Conservation (phyloP, 2,113 vertebrate species). For the Orientallactaga bullata region DNA sequence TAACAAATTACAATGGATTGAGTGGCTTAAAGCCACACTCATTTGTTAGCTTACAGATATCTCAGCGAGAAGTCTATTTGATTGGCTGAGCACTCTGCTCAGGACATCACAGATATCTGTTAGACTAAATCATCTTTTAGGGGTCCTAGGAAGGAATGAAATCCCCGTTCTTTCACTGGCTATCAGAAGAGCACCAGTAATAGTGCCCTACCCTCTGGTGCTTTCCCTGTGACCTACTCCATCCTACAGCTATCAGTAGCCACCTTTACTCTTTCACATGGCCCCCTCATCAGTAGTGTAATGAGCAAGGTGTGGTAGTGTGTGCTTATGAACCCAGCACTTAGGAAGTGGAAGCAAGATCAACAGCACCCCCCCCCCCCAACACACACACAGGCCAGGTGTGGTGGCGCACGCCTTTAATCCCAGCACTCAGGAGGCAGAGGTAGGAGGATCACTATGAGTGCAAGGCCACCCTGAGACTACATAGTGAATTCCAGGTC, state of each 20-base stretch:
- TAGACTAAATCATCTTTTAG: constrained; percentile 28
- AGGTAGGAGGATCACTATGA: neutral
- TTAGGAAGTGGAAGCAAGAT: neutral
- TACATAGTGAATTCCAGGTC: neutral
- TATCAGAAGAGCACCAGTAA: neutral
- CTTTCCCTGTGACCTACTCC: neutral
- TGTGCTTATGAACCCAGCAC: neutral
- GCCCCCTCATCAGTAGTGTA: neutral
- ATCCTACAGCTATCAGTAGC: neutral
- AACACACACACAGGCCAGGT: too few species aligned
- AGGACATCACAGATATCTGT: neutral
- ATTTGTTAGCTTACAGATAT: neutral
- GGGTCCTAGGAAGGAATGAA: neutral
- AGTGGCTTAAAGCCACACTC: constrained; percentile 1
- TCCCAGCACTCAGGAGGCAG: too few species aligned
- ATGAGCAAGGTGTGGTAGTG: neutral
- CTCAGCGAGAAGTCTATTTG: neutral
- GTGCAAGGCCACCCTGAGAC: neutral
- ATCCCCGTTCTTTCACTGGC: neutral
- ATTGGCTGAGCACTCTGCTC: constrained; percentile 14
- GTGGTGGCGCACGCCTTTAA: too few species aligned
- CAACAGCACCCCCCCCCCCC: neutral
- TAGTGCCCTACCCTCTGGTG: neutral
- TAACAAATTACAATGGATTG: constrained; percentile 13
- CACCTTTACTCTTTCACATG: neutral